A percentile compares a stretch with the other conserved stretches of the same genome.
phyloP scores from a whole-genome alignment of 2,797 vertebrate genomes.

The Siniperca undulata region DNA sequence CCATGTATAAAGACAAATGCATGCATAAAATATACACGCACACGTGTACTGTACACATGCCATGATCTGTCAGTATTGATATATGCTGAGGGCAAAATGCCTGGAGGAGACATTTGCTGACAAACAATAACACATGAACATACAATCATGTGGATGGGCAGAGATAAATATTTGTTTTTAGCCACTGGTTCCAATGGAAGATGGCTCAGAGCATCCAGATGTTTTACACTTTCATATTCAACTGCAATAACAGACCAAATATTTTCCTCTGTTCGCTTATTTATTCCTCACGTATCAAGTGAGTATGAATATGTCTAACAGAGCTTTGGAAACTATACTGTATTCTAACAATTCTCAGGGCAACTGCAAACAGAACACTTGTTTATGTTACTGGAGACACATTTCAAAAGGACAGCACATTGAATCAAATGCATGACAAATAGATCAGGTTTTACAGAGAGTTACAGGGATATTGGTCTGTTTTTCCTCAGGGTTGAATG shows the following conservation, averaged over 20 bases:
- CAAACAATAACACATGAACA: neutral
- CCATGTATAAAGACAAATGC: neutral
- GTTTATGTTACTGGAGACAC: neutral
- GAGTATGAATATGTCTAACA: neutral
- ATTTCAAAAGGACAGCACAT: slow-evolving; percentile 6
- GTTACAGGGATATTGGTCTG: neutral
- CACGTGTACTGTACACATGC: neutral
- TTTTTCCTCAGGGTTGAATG: neutral
- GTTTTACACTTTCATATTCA: neutral
- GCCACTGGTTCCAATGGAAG: neutral
- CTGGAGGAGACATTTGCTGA: neutral
- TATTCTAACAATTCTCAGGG: neutral
- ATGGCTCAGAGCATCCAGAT: neutral
- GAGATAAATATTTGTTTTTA: neutral
- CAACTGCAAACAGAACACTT: neutral
- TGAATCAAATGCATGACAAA: neutral
- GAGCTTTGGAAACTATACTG: neutral
- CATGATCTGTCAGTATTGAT: neutral
- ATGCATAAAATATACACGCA: neutral
- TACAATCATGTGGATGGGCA: too few species aligned
- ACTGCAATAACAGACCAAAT: slow-evolving; percentile 14
- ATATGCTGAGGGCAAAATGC: neutral
- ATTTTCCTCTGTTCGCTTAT: slow-evolving; percentile 13
- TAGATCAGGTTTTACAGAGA: neutral
- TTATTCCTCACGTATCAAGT: neutral